Conservation (phyloP, 2,113 vertebrate species). For the Murina feae region DNA sequence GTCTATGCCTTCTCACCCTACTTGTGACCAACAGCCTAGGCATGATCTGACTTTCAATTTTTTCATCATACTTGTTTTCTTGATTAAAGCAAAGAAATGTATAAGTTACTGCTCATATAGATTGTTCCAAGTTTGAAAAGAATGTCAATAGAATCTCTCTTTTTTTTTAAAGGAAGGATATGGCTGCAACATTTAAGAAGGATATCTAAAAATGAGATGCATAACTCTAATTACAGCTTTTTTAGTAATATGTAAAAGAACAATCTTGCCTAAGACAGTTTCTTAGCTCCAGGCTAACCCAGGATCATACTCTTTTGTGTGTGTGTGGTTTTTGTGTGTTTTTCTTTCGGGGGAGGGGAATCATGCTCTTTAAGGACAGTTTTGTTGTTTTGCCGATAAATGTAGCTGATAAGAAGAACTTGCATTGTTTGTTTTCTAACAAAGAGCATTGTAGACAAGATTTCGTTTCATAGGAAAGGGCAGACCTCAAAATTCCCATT, state of each 20-base stretch:
- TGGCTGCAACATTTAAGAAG: background rate
- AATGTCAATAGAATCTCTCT: background rate
- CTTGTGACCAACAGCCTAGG: background rate
- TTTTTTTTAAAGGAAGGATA: conserved; percentile 2
- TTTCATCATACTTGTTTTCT: background rate
- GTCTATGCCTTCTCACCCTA: background rate
- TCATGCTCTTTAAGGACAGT: background rate
- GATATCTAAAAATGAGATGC: background rate
- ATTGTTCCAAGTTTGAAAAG: background rate
- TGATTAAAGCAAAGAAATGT: background rate
- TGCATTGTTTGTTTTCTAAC: conserved; percentile 2
- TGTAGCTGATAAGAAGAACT: background rate
- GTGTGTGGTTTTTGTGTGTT: too few species aligned
- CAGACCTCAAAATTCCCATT: background rate
- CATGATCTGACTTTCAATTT: background rate
- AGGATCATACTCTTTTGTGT: background rate
- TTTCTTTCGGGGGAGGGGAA: too few species aligned
- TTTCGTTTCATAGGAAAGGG: background rate
- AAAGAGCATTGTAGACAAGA: background rate
- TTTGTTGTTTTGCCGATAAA: conserved; percentile 16
- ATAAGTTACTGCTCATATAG: background rate
- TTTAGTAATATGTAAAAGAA: background rate
- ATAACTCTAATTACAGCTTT: conserved; percentile 7
- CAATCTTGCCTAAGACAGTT: background rate
- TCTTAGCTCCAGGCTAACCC: background rate